These are phyloP conservation scores for Salvelinus namaycush DNA, from an alignment of 2,113 vertebrate species.

Conservation along the genomic window DNA sequence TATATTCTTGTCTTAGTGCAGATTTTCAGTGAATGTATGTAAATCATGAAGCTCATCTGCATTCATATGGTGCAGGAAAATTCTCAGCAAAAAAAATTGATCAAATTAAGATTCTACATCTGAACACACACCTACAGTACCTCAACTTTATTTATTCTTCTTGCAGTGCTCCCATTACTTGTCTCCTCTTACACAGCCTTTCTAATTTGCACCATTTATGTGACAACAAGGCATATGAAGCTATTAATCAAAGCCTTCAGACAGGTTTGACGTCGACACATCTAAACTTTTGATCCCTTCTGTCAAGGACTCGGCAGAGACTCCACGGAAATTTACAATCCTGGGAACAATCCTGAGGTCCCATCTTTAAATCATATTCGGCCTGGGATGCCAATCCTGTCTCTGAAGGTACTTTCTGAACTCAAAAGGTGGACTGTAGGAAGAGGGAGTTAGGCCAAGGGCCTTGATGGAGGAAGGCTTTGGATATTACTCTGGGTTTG, in stretches of 20 bases:
- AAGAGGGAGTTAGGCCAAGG: not conserved
- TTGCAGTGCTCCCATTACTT: slow-evolving; percentile 33
- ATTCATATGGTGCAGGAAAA: too few relatives aligned
- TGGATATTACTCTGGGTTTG: not conserved
- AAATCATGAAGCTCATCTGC: too few relatives aligned
- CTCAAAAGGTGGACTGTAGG: not conserved
- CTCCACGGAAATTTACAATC: too few relatives aligned
- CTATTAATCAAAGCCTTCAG: slow-evolving; percentile 18
- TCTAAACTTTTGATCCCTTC: not conserved
- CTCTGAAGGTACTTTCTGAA: not conserved
- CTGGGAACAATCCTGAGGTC: too few relatives aligned
- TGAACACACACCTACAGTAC: too few relatives aligned
- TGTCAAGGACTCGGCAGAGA: too few relatives aligned
- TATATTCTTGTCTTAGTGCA: too few relatives aligned
- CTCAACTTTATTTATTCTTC: not conserved
- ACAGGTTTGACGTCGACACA: not conserved
- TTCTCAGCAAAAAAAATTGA: too few relatives aligned
- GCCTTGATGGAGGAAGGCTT: not conserved
- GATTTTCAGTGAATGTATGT: too few relatives aligned
- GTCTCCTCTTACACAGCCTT: slow-evolving; percentile 14
- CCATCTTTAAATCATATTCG: not conserved
- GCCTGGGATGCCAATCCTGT: not conserved
- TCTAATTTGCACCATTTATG: slow-evolving; percentile 34
- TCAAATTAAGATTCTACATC: too few relatives aligned
- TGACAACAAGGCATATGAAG: slow-evolving; percentile 43